Base-by-base conservation (phyloP, 37 sponge, comb jelly and placozoan genomes). In the Amphimedon queenslandica region DNA sequence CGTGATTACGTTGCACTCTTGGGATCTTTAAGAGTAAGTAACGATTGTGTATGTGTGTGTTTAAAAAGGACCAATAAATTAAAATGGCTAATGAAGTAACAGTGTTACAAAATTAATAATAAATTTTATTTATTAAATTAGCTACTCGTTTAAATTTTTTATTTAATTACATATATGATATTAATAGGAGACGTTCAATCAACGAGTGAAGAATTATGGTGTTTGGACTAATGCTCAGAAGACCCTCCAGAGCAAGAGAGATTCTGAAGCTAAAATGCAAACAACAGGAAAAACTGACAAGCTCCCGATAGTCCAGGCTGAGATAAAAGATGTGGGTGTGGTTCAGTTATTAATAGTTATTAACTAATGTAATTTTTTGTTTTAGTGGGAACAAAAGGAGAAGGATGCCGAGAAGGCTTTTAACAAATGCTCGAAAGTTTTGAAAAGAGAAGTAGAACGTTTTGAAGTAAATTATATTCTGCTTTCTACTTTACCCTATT, bases 1-100 rank as follows among this genome's bases (percentile, higher is more conserved):
- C 87, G 82, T 66, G 99, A 98, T 55, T 92, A 98, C 74, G 88
- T 98, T 47, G 75, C 81, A 11, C 65, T 98, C 33, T 80, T 98
- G 31, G 85, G 76, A 21, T 60, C 89, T 39, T 77, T 95, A 37
- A 92, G 73, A 73, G 97, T 96, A 35, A 82, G 71, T 51, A 23
- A n/a, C n/a, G n/a, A n/a, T n/a, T n/a, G n/a, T n/a, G n/a, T n/a
- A n/a, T n/a, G n/a, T n/a, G n/a, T n/a, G n/a, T n/a, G n/a, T n/a
- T n/a, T n/a, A n/a, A n/a, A n/a, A n/a, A n/a, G n/a, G n/a, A n/a
- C n/a, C n/a, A n/a, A n/a, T n/a, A n/a, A n/a, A n/a, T n/a, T n/a
- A n/a, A n/a, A n/a, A n/a, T n/a, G n/a, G n/a, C n/a, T n/a, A n/a
- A n/a, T n/a, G n/a, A n/a, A n/a, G n/a, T n/a, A n/a, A n/a, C n/a